Percentiles rank a stretch among this genome's conserved stretches.
phyloP scores from a whole-genome alignment of 2,888 invertebrate species.

The Hylaea fasciaria region DNA sequence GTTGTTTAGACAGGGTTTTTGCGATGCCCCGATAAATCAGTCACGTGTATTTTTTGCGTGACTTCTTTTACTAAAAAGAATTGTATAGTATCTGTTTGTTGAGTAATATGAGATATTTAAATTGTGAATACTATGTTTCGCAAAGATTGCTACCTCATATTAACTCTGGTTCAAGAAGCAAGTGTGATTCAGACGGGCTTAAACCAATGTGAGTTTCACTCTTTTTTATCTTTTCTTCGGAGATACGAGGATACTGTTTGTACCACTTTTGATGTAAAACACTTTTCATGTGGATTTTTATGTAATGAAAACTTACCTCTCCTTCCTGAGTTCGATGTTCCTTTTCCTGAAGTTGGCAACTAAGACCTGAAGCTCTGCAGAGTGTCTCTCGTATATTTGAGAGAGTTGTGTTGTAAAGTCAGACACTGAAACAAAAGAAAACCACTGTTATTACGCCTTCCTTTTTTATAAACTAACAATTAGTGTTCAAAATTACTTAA shows the following conservation, averaged over 20 bases:
- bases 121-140: neutral
- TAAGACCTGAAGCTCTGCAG: slow-evolving; percentile 92
- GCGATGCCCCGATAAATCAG: slow-evolving; percentile 26
- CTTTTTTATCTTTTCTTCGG: too few species aligned
- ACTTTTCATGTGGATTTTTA: neutral
- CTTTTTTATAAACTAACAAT: neutral
- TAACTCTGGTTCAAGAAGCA: too few species aligned
- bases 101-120: slow-evolving; percentile 4
- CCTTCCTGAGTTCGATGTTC: slow-evolving; percentile 93
- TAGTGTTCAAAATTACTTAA: neutral
- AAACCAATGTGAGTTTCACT: too few species aligned
- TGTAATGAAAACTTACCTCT: slow-evolving; percentile 85
- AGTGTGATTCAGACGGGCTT: too few species aligned
- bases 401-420: slow-evolving; percentile 96
- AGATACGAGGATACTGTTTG: too few species aligned
- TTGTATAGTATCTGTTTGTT: slow-evolving; percentile 15
- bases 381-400: slow-evolving; percentile 95
- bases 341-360: slow-evolving; percentile 94
- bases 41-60: slow-evolving; percentile 27
- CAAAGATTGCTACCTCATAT: too few species aligned
- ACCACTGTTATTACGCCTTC: neutral
- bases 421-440: slow-evolving; percentile 88
- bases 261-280: neutral
- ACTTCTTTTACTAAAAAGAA: slow-evolving; percentile 29
- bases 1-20: slow-evolving; percentile 33